Base-by-base conservation (phyloP, 30 jellyfish, hydroid and myxozoan species). In the Cassiopea andromeda region DNA sequence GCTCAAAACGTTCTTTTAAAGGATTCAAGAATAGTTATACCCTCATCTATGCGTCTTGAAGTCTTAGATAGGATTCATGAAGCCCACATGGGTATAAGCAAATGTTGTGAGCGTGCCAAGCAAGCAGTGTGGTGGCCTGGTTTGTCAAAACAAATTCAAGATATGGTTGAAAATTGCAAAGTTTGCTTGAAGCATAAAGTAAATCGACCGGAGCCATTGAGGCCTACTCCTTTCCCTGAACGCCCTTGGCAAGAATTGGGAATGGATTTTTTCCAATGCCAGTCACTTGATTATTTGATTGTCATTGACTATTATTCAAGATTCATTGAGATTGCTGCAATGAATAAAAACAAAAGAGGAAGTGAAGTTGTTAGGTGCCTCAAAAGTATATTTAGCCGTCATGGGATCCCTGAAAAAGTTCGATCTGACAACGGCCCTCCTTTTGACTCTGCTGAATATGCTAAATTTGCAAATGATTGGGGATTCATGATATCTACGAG, bases 81-180 rank as follows among this genome's bases (percentile, higher is more conserved):
- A 50, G 93, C 78, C 19, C 93, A 85, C 82, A 71, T 46, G 47
- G 93, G 93, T 46, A 85, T 71, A 2, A 44, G 4, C 45, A 85
- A 73, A 50, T 85, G 93, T 60, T 54, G 54, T 17, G 90, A 73
- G 61, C 78, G 66, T 7, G 93, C 88, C 16, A 72, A 59, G 19
- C 76, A 71, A 59, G 46, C 80, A 10, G 90, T 85, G 57, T 70
- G 88, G 93, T 71, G 88, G 83, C 93, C 93, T 10, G 93, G 93
- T 44, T 27, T 85, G 46, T 38, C 66, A 17, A 85, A n/a, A 18
- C 61, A 72, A 73, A 85, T 85, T 10, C 71, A 72, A 44, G 78
- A 72, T 59, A 50, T 83, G 77, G 91, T 83, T 12, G 59, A 83
- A 10, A 46, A 19, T 45, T 81, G 89, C 57, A 3, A 64, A n/a